Conservation (phyloP, 2,797 vertebrate genomes). For the Rousettus madagascariensis region DNA sequence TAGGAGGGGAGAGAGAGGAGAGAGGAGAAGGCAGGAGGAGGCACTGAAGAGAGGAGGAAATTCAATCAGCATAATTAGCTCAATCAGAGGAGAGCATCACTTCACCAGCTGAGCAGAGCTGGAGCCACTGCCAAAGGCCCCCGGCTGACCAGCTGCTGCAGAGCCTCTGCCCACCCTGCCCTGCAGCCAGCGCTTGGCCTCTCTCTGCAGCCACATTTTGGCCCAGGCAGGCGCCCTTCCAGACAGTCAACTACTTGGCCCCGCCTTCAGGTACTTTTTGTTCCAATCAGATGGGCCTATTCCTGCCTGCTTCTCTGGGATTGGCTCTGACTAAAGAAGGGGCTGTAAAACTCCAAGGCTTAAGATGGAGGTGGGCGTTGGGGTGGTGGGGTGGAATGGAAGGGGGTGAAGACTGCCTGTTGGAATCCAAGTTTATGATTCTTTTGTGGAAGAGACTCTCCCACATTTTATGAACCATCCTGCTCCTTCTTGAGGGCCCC, state of each 20-base stretch:
- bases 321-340: slow-evolving; percentile 47
- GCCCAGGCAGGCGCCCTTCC: not conserved
- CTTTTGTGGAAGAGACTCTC: not conserved
- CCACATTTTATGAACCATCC: not conserved
- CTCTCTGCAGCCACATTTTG: not conserved
- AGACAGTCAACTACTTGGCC: slow-evolving; percentile 14
- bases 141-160: slow-evolving; percentile 67
- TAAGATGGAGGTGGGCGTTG: not conserved
- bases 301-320: slow-evolving; percentile 33
- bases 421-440: not conserved
- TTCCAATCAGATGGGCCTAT: slow-evolving; percentile 53
- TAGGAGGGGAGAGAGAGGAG: slow-evolving; percentile 71
- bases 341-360: not conserved
- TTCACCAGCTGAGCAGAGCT: slow-evolving; percentile 78
- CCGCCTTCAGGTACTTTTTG: not conserved
- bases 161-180: slow-evolving; percentile 47
- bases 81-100: slow-evolving; percentile 85
- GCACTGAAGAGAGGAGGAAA: slow-evolving; percentile 80
- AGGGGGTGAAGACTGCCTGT: fast-evolving
- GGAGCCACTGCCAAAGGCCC: slow-evolving; percentile 50
- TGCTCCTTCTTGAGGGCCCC: not conserved
- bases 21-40: slow-evolving; percentile 75
- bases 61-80: slow-evolving; percentile 90
- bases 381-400: too few species aligned
- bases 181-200: slow-evolving; percentile 33